A percentile compares a stretch with the other conserved stretches of the same genome.
Evolutionary conservation across 1,140 invertebrate genomes (phyloP).

Genomic region (Heliothis subflexa): DNA sequence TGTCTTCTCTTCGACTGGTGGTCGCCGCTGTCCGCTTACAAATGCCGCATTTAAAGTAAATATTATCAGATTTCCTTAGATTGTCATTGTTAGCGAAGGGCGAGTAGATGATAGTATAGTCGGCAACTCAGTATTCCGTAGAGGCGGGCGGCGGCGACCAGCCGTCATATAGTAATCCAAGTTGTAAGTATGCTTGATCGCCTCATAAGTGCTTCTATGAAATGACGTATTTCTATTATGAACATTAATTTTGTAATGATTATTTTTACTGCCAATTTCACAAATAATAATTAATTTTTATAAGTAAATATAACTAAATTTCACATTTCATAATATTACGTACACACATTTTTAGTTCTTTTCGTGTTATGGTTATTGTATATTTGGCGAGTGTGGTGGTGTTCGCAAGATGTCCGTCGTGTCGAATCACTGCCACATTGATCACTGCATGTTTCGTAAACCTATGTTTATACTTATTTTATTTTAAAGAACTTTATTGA

Average conservation of each 20-base stretch:
- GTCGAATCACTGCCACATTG: conserved; percentile 58
- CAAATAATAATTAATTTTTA: conserved; percentile 76
- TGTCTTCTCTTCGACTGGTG: conserved; percentile 65
- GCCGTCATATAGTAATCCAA: conserved; percentile 57
- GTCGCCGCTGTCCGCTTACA: conserved; percentile 59
- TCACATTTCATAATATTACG: conserved; percentile 76
- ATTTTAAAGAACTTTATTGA: conserved; percentile 85
- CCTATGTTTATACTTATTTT: conserved; percentile 82
- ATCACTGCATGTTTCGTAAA: conserved; percentile 74
- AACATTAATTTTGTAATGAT: conserved; percentile 63
- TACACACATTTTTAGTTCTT: conserved; percentile 78
- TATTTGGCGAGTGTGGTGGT: conserved; percentile 54
- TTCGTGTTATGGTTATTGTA: conserved; percentile 71
- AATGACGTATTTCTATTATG: conserved; percentile 68
- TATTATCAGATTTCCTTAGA: conserved; percentile 72
- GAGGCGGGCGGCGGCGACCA: conserved; percentile 58
- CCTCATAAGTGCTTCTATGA: conserved; percentile 81
- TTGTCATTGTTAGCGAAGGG: conserved; percentile 59
- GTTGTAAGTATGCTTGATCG: conserved; percentile 82
- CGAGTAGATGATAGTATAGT: conserved; percentile 55
- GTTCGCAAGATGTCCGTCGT: conserved; percentile 51
- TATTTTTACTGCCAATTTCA: conserved; percentile 82
- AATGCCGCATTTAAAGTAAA: conserved; percentile 66
- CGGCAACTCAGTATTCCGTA: conserved; percentile 26
- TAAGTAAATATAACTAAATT: conserved; percentile 68